A percentile compares a stretch with the other conserved stretches of the same genome.
Conservation (phyloP, 53 echinoderm and acorn worm species). For the Arbacia lixula region DNA sequence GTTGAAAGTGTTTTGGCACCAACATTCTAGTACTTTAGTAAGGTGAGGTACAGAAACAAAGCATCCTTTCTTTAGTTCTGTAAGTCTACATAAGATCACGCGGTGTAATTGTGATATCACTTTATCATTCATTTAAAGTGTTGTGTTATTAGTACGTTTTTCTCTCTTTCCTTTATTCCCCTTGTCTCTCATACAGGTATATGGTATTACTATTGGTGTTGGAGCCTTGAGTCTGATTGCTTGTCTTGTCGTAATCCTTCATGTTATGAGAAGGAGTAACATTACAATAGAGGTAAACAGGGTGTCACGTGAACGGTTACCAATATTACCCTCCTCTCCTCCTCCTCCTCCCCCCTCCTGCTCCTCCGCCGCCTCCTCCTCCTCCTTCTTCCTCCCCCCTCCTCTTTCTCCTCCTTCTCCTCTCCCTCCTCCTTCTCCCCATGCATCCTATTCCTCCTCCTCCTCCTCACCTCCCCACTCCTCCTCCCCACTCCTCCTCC, state of each 20-base stretch:
- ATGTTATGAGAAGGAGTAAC: background rate
- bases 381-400: background rate
- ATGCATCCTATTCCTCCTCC: no score
- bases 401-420: background rate
- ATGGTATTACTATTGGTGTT: background rate
- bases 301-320: background rate
- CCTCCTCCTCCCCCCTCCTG: background rate
- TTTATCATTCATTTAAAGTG: no score
- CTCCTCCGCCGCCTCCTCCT: background rate
- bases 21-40: no score
- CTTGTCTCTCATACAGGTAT: background rate
- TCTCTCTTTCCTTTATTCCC: background rate
- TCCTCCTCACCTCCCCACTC: no score
- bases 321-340: no score
- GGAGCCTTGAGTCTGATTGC: constrained; percentile 1
- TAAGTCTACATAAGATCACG: no score
- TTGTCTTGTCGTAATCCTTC: background rate
- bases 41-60: no score
- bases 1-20: no score
- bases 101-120: no score
- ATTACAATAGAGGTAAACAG: background rate
- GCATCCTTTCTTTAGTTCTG: no score
- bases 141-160: no score
- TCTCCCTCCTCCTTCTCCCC: background rate
- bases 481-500: no score